Conservation (phyloP, 1,140 invertebrate genomes). For the Drosophila santomea region DNA sequence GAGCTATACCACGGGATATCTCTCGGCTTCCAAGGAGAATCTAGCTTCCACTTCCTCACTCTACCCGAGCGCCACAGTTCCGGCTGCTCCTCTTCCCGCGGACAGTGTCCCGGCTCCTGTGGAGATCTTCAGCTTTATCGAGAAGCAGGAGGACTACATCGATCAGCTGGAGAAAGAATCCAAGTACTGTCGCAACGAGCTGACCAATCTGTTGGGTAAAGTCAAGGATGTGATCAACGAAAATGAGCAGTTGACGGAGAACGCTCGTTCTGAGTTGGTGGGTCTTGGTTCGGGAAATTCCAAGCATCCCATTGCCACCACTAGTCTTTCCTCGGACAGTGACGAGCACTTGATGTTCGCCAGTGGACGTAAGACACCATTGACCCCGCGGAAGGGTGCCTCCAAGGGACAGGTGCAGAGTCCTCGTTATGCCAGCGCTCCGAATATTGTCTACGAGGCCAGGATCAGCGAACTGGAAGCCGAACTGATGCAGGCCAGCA, state of each 20-base stretch:
- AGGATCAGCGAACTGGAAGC: conserved; percentile 93
- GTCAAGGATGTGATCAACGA: conserved; percentile 93
- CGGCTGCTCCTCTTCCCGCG: conserved; percentile 56
- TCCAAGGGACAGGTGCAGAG: conserved; percentile 56
- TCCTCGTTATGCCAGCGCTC: conserved; percentile 85
- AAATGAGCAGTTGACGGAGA: conserved; percentile 91
- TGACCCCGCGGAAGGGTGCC: conserved; percentile 57
- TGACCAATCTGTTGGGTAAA: conserved; percentile 90
- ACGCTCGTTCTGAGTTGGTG: conserved; percentile 86
- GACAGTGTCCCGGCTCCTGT: conserved; percentile 73
- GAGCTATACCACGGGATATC: conserved; percentile 43
- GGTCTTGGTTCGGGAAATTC: conserved; percentile 29
- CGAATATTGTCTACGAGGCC: conserved; percentile 92
- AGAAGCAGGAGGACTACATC: conserved; percentile 93
- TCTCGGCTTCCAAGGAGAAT: conserved; percentile 75
- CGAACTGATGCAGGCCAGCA: conserved; percentile 90
- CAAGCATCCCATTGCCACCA: conserved; percentile 76
- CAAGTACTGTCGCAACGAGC: conserved; percentile 91
- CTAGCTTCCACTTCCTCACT: conserved; percentile 37
- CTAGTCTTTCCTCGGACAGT: conserved; percentile 82
- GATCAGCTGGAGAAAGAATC: conserved; percentile 93
- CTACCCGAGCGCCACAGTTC: conserved; percentile 47
- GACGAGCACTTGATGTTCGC: conserved; percentile 85
- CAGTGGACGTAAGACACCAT: conserved; percentile 42
- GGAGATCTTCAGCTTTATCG: conserved; percentile 90